phyloP scores from a whole-genome alignment of 2,797 vertebrate species.

The Ceryle rudis region DNA sequence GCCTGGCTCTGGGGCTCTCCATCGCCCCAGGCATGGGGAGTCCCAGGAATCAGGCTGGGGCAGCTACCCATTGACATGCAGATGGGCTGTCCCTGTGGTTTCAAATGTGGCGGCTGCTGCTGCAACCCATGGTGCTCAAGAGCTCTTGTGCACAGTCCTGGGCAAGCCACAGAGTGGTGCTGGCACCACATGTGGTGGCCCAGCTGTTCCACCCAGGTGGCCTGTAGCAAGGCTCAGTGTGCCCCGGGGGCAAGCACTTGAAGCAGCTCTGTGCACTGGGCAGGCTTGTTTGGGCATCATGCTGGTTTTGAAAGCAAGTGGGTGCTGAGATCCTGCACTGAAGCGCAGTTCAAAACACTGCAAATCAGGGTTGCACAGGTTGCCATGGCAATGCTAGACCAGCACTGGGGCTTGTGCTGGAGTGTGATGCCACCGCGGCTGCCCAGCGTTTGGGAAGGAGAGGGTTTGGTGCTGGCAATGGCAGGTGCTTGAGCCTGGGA shows the following conservation, averaged over 20 bases:
- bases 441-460: fast-evolving
- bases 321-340: background rate
- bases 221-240: background rate
- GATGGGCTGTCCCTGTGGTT: background rate
- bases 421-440: fast-evolving
- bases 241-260: background rate
- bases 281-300: background rate
- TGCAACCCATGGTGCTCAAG: fast-evolving
- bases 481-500: background rate
- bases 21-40: background rate
- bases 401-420: background rate
- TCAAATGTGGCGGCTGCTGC: background rate
- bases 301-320: fast-evolving
- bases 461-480: fast-evolving
- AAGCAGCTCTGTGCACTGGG: fast-evolving
- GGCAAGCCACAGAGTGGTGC: constrained; percentile 10
- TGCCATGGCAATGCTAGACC: background rate
- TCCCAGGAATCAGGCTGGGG: background rate
- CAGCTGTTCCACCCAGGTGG: background rate
- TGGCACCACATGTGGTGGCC: background rate
- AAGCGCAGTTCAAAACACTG: background rate
- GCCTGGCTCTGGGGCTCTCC: background rate
- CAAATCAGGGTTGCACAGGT: fast-evolving
- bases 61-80: fast-evolving
- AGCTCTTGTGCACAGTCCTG: background rate